Evolutionary conservation across 2,797 vertebrate species (phyloP), one percentile per base, ranked within the genome.

Genomic region (Streptopelia turtur): DNA sequence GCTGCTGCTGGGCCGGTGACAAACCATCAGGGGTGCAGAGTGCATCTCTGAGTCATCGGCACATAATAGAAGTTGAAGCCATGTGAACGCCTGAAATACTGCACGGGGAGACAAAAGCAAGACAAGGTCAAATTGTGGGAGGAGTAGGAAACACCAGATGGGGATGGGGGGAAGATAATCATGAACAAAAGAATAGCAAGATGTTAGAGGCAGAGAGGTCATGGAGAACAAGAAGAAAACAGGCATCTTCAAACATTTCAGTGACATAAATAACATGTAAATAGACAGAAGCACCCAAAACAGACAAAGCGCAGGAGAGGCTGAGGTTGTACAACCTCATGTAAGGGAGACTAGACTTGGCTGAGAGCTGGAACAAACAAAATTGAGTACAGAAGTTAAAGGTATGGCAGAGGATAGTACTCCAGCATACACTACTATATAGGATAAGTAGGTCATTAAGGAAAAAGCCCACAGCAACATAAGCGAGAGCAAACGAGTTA

Each of bases 1-100:
- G 83, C n/a, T 6, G 0, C 79, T 4, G 0, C 79, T 4, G 50
- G 61, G 50, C 52, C 10, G 69, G 90, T 78, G 87, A 90, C 66
- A 72, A 65, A 70, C 41, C 3, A 0, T 60, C 23, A 11, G 45
- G 72, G 68, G 70, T 21, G 17, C 5, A 16, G 55, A 39, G 61
- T 25, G 68, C 50, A 70, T 22, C 89, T 22, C 30, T 84, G 89
- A 96, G 64, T 94, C 96, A 95, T 3, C 79, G 33, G 78, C 84
- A 89, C 68, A 16, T 16, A 33, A 53, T 0, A 63, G 71, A 69
- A 55, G 68, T 0, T 37, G 77, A 59, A 94, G 57, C 71, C 89
- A 59, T 17, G 75, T 23, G 78, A 90, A 90, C 0, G 11, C 57
- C 82, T 85, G 91, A 80, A 89, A 91, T 43, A 90, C 77, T 61